phyloP scores from a whole-genome alignment of 2,797 vertebrate species.

The Heterohyrax brucei region DNA sequence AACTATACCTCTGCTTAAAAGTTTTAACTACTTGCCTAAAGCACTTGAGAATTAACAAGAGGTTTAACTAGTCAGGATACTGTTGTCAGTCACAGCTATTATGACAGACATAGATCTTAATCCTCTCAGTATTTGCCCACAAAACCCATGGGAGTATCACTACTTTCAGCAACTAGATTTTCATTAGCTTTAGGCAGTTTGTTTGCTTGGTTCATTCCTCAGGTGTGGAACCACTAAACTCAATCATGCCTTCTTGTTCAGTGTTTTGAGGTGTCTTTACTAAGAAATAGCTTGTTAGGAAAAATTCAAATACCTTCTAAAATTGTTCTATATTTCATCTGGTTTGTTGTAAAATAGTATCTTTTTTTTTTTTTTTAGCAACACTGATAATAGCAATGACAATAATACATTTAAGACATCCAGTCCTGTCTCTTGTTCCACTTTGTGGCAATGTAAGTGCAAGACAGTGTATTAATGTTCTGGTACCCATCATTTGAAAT shows the following conservation, averaged over 20 bases:
- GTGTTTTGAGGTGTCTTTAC: slow-evolving; percentile 67
- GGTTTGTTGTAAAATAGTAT: slow-evolving; percentile 63
- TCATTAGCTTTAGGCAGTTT: slow-evolving; percentile 72
- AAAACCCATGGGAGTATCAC: background rate
- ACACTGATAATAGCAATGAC: slow-evolving; percentile 55
- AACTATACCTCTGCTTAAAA: slow-evolving; percentile 10
- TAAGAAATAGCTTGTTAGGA: slow-evolving; percentile 75
- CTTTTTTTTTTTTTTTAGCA: slow-evolving; percentile 69
- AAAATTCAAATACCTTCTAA: slow-evolving; percentile 52
- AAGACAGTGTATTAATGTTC: slow-evolving; percentile 90
- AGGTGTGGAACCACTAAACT: slow-evolving; percentile 78
- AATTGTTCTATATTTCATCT: slow-evolving; percentile 36
- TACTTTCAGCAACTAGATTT: slow-evolving; percentile 74
- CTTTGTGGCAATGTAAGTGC: slow-evolving; percentile 84
- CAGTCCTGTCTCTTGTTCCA: slow-evolving; percentile 77
- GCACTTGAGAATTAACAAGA: slow-evolving; percentile 25
- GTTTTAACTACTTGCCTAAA: slow-evolving; percentile 40
- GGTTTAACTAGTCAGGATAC: slow-evolving; percentile 44
- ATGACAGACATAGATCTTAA: slow-evolving; percentile 4
- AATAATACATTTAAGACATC: slow-evolving; percentile 84
- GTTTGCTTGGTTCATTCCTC: slow-evolving; percentile 73
- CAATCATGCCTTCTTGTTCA: slow-evolving; percentile 63
- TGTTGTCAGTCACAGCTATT: slow-evolving; percentile 38
- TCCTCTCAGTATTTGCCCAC: slow-evolving; percentile 33
- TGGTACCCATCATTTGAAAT: slow-evolving; percentile 88